Evolutionary conservation across 2,113 vertebrate species (phyloP).

Genomic region (Seriola dumerili): DNA sequence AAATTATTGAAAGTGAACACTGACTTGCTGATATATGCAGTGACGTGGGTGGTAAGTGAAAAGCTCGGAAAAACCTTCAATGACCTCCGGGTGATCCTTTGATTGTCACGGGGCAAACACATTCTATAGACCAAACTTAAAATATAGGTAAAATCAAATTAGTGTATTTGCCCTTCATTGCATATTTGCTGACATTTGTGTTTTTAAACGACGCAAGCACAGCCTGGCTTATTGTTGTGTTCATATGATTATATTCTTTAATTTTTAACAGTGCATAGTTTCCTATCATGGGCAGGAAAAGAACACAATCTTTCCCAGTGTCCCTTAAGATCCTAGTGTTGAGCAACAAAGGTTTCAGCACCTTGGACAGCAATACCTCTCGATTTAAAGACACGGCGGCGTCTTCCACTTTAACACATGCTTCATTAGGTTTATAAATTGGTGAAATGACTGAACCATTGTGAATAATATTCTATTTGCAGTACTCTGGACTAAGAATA

Average conservation of each 20-base stretch:
- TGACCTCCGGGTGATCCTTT: slow-evolving; percentile 55
- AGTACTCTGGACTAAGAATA: background rate
- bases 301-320: background rate
- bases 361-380: slow-evolving; percentile 75
- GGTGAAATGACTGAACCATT: background rate
- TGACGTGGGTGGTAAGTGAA: slow-evolving; percentile 47
- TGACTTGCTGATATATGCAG: slow-evolving; percentile 32
- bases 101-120: slow-evolving; percentile 3
- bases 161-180: background rate
- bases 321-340: background rate
- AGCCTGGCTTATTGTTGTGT: background rate
- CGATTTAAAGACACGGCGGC: background rate
- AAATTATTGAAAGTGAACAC: slow-evolving; percentile 27
- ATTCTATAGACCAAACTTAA: background rate
- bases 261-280: background rate
- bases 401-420: background rate
- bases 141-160: background rate
- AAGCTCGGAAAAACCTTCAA: slow-evolving; percentile 47
- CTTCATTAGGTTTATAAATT: background rate
- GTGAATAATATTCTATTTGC: background rate
- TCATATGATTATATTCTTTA: background rate
- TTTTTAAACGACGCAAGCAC: background rate
- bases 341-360: slow-evolving; percentile 65
- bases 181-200: background rate
- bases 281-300: background rate